These are phyloP conservation scores for Drosophila bipectinata DNA, from an alignment of 1,140 invertebrate genomes.

Conservation along the genomic window DNA sequence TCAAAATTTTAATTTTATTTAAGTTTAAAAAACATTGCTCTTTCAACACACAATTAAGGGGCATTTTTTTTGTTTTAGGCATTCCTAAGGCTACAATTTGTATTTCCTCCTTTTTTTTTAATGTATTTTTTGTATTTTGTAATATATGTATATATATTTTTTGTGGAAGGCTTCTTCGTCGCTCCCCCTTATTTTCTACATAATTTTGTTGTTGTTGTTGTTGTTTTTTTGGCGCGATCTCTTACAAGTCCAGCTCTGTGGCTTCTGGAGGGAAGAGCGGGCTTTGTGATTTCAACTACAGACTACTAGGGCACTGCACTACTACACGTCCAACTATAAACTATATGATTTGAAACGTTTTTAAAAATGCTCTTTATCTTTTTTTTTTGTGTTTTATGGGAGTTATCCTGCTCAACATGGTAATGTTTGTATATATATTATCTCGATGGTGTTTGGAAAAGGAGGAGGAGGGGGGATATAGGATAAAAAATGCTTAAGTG, in stretches of 20 bases:
- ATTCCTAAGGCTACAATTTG: constrained; percentile 45
- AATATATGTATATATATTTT: background rate
- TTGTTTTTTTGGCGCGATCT: background rate
- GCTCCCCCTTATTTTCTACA: background rate
- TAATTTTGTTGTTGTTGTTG: background rate
- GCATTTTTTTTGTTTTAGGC: constrained; percentile 25
- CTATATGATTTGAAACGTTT: constrained; percentile 7
- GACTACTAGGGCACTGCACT: constrained; percentile 54
- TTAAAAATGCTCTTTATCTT: constrained; percentile 18
- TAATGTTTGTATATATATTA: background rate
- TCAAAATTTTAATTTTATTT: constrained; percentile 45
- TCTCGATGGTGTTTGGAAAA: background rate
- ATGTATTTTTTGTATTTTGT: background rate
- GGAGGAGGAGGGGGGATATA: background rate
- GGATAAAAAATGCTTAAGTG: constrained; percentile 11
- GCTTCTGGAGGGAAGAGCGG: background rate
- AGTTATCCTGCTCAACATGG: constrained; percentile 20
- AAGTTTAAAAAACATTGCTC: constrained; percentile 48
- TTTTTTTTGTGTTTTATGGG: background rate
- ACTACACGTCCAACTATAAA: constrained; percentile 36
- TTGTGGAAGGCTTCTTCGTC: background rate
- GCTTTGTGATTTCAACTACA: constrained; percentile 21
- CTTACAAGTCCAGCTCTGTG: background rate
- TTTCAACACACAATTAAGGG: constrained; percentile 37
- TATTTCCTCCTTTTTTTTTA: constrained; percentile 17